Evolutionary conservation across 37 sponge, comb jelly and placozoan species (phyloP), one percentile per base, ranked within the genome.

Genomic region (Hormiphora californensis): DNA sequence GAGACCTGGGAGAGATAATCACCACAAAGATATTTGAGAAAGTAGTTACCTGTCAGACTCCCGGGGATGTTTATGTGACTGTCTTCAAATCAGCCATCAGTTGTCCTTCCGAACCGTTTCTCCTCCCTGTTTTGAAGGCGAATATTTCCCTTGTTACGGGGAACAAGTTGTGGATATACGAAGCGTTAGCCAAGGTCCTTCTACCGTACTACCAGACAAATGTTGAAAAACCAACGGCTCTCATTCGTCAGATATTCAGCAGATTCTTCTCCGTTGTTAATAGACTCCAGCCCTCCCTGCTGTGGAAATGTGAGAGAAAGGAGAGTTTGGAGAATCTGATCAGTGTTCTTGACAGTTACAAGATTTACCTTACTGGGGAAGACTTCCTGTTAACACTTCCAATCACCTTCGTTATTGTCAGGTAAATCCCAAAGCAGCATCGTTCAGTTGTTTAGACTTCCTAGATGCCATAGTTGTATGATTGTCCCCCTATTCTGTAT

Each of bases 261-360:
- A 73, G 38, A 33, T 73, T 73, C 44, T 73, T 73, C 81, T 43
- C 40, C 32, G 36, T 73, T 41, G 44, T 73, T 5, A 73, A 73
- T 30, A 46, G 40, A 0, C 1, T 73, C 23, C 40, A 73, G 38
- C 44, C 81, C 9, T 73, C 81, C 2, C 35, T 73, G 41, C 44
- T 73, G 25, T 73, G 23, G 4, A 27, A 46, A 3, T 73, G 44
- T 39, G 81, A 46, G 4, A 22, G 36, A 19, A 7, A 43, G 9
- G 43, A 73, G 43, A 73, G 81, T 40, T n/a, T 73, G 8, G 81
- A 73, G 9, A 73, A 73, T 40, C 25, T 73, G 44, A 4, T 73
- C 46, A 73, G 81, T 73, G 81, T 73, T 9, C 81, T 73, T 25
- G 81, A 73, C 25, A 73, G 81, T 41, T 73, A 73, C 44, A 73